phyloP scores from a whole-genome alignment of 2,888 invertebrate species.

The Iselma pallidipennis region DNA sequence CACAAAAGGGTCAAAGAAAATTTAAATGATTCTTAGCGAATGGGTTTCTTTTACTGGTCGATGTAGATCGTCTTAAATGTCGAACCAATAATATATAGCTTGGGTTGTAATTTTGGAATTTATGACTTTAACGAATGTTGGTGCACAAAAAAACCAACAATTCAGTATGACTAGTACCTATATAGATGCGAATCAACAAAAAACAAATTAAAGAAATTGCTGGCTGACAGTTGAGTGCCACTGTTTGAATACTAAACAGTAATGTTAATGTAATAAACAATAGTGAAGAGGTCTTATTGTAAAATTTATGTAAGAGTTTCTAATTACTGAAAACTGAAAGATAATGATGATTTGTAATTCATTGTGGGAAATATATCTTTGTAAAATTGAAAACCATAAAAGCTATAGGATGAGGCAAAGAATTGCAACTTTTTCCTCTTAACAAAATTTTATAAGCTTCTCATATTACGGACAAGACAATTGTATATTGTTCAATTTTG shows the following conservation, averaged over 20 bases:
- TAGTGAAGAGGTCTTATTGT: neutral
- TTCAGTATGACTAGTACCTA: neutral
- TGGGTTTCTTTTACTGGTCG: conserved; percentile 11
- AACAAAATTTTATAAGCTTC: neutral
- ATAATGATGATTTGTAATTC: neutral
- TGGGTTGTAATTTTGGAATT: conserved; percentile 43
- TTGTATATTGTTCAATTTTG: neutral
- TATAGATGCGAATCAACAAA: neutral
- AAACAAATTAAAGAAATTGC: conserved; percentile 1
- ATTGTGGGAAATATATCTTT: neutral
- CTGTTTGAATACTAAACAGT: conserved; percentile 2
- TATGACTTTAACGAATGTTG: conserved; percentile 25
- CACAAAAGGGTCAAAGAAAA: neutral
- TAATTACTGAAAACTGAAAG: neutral
- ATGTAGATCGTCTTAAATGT: conserved; percentile 45
- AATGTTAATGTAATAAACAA: neutral
- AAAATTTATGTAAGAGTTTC: neutral
- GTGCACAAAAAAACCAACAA: neutral
- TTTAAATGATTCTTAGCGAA: neutral
- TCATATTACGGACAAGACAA: conserved; percentile 2
- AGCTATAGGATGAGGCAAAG: too few relatives aligned
- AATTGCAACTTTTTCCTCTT: too few relatives aligned
- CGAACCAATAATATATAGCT: conserved; percentile 43
- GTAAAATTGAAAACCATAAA: neutral
- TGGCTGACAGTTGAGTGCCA: conserved; percentile 1